Percentiles rank a stretch among this genome's conserved stretches.
Conservation (phyloP, 2,797 vertebrate genomes). For the Phrynocephalus guinanensis region DNA sequence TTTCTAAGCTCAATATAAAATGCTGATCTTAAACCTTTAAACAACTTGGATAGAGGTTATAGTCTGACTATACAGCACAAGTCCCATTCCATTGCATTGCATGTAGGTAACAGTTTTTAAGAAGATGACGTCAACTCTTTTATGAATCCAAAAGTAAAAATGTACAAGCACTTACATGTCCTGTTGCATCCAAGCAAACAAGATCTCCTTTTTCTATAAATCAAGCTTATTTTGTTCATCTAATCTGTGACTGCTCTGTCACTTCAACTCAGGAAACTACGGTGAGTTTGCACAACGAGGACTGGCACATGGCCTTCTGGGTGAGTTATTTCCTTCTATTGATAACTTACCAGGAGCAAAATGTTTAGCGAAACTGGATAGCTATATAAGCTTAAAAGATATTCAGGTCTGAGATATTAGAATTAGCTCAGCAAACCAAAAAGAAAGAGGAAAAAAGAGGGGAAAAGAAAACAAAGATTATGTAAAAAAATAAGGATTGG, state of each 20-base stretch:
- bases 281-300: background rate
- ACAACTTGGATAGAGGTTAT: too few relatives aligned
- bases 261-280: accelerated
- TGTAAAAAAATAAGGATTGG: too few relatives aligned
- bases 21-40: too few relatives aligned
- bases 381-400: background rate
- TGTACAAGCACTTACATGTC: background rate
- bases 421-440: too few relatives aligned
- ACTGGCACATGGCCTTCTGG: background rate
- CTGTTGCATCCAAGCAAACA: background rate
- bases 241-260: background rate
- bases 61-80: too few relatives aligned
- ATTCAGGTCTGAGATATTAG: too few relatives aligned
- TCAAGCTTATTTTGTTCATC: background rate
- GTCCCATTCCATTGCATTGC: background rate
- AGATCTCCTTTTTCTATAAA: background rate
- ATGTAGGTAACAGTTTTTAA: background rate
- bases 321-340: background rate
- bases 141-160: background rate
- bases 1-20: too few relatives aligned
- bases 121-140: background rate
- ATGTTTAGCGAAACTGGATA: background rate
- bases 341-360: background rate
- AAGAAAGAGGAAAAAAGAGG: background rate
- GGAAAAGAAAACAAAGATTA: too few relatives aligned